phyloP scores from a whole-genome alignment of 92 coral and sea anemone species.

The Palythoa grandis region DNA sequence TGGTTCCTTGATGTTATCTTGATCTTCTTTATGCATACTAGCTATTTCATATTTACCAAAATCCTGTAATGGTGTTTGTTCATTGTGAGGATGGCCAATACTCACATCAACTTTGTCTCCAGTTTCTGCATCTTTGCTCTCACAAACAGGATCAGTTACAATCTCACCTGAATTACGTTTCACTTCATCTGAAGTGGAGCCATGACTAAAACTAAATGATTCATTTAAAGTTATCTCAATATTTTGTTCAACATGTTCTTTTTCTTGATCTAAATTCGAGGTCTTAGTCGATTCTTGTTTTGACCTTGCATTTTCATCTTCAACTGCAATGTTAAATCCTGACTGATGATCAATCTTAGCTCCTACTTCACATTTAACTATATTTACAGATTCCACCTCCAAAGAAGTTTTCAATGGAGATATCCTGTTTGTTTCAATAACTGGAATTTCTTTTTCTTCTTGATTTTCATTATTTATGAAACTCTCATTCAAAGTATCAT shows the following conservation, averaged over 20 bases:
- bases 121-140: neutral
- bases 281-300: neutral
- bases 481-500: neutral
- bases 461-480: neutral
- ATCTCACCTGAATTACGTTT: neutral
- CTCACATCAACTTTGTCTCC: constrained; percentile 1
- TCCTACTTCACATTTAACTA: neutral
- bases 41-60: neutral
- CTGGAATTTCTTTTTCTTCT: neutral
- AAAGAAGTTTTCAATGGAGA: neutral
- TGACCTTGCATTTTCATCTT: neutral
- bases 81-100: neutral
- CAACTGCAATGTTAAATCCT: neutral
- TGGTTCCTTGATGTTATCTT: neutral
- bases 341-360: neutral
- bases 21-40: neutral
- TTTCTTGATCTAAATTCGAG: neutral
- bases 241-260: neutral
- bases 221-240: neutral
- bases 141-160: neutral
- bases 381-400: neutral
- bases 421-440: neutral
- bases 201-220: neutral
- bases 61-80: neutral
- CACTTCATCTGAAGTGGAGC: neutral